Conservation (phyloP, 1,140 invertebrate genomes). For the Lepidurus apus region DNA sequence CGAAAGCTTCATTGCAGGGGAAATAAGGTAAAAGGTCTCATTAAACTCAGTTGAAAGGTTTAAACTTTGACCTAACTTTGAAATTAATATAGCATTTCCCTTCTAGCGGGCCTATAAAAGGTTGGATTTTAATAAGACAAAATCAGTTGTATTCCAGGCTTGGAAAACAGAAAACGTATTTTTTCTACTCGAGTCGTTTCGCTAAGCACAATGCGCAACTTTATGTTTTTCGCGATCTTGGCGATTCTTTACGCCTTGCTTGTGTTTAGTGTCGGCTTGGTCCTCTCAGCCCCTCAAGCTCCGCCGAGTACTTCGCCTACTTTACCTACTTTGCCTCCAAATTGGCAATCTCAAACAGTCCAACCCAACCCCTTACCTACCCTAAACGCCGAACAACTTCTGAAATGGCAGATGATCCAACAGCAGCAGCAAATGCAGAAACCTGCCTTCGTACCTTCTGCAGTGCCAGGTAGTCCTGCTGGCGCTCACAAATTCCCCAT, state of each 20-base stretch:
- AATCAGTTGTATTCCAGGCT: background rate
- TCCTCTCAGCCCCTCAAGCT: background rate
- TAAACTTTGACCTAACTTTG: background rate
- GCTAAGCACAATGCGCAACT: background rate
- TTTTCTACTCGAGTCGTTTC: background rate
- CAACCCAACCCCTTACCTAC: background rate
- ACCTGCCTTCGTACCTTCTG: background rate
- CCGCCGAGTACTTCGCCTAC: background rate
- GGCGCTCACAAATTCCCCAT: background rate
- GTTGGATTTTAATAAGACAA: background rate
- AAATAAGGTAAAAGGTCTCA: background rate
- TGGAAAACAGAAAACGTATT: background rate
- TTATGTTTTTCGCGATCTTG: background rate
- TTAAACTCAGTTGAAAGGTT: background rate
- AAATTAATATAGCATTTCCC: background rate
- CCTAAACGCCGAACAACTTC: background rate
- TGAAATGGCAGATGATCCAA: slow-evolving; percentile 10
- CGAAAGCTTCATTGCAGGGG: too few relatives aligned
- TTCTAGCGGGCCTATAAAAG: background rate
- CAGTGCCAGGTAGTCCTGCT: background rate
- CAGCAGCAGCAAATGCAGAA: background rate
- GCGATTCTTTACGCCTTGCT: background rate
- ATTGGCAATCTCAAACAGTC: background rate
- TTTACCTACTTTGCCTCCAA: background rate
- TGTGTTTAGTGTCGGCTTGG: background rate